Evolutionary conservation across 2,113 vertebrate genomes (phyloP), one percentile per base, ranked within the genome.

Genomic region (Malurus elegans): DNA sequence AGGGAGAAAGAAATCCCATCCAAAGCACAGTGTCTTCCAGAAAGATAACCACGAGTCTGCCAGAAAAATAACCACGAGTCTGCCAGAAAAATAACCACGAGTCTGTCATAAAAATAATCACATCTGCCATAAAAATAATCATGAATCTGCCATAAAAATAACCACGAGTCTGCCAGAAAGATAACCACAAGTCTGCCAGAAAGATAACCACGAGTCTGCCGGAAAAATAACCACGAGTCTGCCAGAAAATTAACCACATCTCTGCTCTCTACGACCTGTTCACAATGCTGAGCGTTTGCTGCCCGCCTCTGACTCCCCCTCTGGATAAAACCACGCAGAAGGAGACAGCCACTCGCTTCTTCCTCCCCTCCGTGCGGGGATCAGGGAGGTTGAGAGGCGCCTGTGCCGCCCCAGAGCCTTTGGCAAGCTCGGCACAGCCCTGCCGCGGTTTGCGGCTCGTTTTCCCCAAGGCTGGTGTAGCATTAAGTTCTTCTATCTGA

Each of bases 401-500:
- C 90, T 18, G 50, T 3, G 19, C 72, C 66, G 80, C 92, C 82
- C 76, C 75, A 48, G 69, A 95, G 92, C 79, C 26, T 56, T 76
- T 86, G 32, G 92, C 57, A 83, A 57, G 2, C 71, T 14, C 24
- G 0, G 4, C 58, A 2, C 74, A 70, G 61, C 54, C 72, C 50
- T 79, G 58, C 28, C 72, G 50, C 88, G 73, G 94, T 64, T 88
- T 66, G 34, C 73, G 45, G 82, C 89, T 95, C 51, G 2, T 96
- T 96, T 96, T 92, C 96, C 94, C 83, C 89, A 83, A 95, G 96
- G 88, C 96, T 96, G 86, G 50, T 48, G 79, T 56, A 89, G 94
- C 95, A 58, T 97, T 96, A 96, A 96, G 94, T 94, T 97, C 96
- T 96, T 96, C 26, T 51, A 90, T 92, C 93, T 74, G 7, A 91